Evolutionary conservation across 2,113 vertebrate species (phyloP).

Genomic region (Syrrhaptes paradoxus): DNA sequence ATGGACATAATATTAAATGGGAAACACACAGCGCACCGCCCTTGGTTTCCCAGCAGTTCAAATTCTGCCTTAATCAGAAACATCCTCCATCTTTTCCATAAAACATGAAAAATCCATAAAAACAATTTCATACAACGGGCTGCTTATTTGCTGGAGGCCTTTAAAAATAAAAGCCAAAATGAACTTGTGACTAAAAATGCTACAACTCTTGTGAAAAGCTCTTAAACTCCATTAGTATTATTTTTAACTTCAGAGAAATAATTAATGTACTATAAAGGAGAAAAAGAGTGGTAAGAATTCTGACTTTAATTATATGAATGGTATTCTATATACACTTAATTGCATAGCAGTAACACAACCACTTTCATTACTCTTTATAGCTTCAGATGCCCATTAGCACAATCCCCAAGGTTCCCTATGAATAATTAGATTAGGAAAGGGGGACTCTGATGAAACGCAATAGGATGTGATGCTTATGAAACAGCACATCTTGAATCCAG

Average conservation of each 20-base stretch:
- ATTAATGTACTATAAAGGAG: background rate
- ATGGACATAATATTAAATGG: background rate
- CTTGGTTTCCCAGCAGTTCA: background rate
- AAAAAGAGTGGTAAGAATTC: conserved; percentile 25
- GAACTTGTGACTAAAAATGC: background rate
- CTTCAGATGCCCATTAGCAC: conserved; percentile 63
- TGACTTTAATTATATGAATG: conserved; percentile 46
- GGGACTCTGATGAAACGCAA: conserved; percentile 25
- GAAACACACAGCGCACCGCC: background rate
- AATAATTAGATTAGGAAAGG: conserved; percentile 56
- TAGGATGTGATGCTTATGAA: conserved; percentile 28
- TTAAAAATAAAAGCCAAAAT: background rate
- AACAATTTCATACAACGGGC: background rate
- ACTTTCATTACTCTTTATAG: conserved; percentile 68
- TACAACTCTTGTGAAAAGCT: background rate
- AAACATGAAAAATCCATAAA: background rate
- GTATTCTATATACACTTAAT: conserved; percentile 46
- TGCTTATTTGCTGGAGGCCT: background rate
- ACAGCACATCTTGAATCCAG: conserved; percentile 64
- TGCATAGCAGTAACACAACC: conserved; percentile 32
- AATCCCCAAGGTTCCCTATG: conserved; percentile 56
- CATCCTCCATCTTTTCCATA: background rate
- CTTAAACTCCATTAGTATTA: background rate
- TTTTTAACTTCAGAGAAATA: conserved; percentile 10
- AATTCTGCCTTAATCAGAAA: background rate